Conservation (phyloP, 2,888 invertebrate genomes). For the Amphipyra berbera region DNA sequence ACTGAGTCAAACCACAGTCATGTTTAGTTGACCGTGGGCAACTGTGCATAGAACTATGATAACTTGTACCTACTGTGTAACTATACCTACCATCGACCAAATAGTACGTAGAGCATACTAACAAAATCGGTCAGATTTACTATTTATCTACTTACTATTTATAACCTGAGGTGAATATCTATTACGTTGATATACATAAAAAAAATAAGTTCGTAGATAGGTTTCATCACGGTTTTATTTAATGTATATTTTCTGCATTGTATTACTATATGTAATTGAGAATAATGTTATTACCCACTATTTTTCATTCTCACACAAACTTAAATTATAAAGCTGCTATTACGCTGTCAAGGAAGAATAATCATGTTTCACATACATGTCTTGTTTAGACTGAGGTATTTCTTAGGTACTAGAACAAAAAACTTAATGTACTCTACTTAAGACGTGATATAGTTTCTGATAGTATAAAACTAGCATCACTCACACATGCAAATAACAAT, state of each 20-base stretch:
- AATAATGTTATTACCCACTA: constrained; percentile 10
- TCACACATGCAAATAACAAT: constrained; percentile 11
- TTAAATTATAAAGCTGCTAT: constrained; percentile 16
- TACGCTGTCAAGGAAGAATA: constrained; percentile 19
- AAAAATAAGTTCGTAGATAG: neutral
- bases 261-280: constrained; percentile 30
- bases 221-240: constrained; percentile 28
- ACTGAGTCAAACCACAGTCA: neutral
- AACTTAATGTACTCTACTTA: constrained; percentile 7
- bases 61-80: too few species aligned
- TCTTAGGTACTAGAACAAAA: neutral
- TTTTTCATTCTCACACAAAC: constrained; percentile 20
- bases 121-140: too few species aligned
- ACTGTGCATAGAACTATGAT: neutral
- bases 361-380: constrained; percentile 6
- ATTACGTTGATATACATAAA: too few species aligned
- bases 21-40: neutral
- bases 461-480: constrained; percentile 14
- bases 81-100: too few species aligned
- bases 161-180: too few species aligned
- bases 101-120: too few species aligned
- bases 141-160: too few species aligned
- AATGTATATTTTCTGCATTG: constrained; percentile 35
- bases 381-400: neutral
- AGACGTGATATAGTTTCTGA: neutral